Evolutionary conservation across 1,140 invertebrate species (phyloP).

Genomic region (Tetramorium parvispinum): DNA sequence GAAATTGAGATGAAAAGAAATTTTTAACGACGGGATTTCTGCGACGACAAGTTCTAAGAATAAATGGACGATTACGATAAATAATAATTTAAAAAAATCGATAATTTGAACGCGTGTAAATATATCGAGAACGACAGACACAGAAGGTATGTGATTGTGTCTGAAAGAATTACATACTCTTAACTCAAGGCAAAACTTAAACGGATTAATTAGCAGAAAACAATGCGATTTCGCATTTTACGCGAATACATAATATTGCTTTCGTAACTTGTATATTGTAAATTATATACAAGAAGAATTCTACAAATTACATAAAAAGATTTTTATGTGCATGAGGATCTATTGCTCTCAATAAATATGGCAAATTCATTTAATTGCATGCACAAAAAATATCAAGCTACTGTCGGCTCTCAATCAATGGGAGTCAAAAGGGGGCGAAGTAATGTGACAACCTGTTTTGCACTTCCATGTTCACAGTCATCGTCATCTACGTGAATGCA

Average conservation of each 20-base stretch:
- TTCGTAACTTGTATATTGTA: neutral
- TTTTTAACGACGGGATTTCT: neutral
- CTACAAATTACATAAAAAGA: conserved; percentile 3
- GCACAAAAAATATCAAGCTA: conserved; percentile 70
- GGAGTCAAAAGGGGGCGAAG: conserved; percentile 69
- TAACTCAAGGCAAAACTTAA: conserved; percentile 8
- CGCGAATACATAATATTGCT: neutral
- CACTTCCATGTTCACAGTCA: conserved; percentile 85
- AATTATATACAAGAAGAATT: neutral
- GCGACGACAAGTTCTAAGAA: neutral
- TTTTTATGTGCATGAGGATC: conserved; percentile 60
- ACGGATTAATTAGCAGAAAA: neutral
- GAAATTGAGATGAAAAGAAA: neutral
- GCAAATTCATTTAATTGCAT: conserved; percentile 73
- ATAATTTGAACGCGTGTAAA: conserved; percentile 5
- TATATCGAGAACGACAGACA: neutral
- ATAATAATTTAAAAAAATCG: neutral
- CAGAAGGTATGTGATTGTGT: neutral
- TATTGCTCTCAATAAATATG: conserved; percentile 29
- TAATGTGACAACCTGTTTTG: conserved; percentile 82
- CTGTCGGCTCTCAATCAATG: conserved; percentile 70
- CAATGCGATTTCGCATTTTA: neutral
- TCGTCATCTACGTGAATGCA: conserved; percentile 85
- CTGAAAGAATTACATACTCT: neutral
- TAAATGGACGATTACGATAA: neutral